Evolutionary conservation across 2,113 vertebrate species (phyloP), one percentile per base, ranked within the genome.

Genomic region (Butorides virescens): DNA sequence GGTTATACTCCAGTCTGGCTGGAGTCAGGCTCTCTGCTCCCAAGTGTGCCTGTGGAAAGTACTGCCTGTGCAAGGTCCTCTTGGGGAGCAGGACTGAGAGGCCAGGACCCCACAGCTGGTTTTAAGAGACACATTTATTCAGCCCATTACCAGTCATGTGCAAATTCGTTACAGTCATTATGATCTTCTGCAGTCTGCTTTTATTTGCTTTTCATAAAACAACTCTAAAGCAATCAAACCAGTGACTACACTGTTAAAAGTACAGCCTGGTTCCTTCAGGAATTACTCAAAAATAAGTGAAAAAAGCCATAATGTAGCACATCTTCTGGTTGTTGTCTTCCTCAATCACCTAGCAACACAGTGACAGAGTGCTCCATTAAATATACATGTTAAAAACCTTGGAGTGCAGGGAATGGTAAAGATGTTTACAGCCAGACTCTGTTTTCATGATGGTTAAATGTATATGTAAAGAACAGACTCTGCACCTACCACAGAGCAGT

Each of bases 341-440:
- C 74, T 90, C 81, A 93, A 50, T 74, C 75, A 74, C 46, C 72
- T 76, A 86, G 67, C 82, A 93, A 90, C 46, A 88, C 21, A 63
- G 25, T 65, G 61, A 82, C n/a, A 56, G 39, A 85, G 27, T 13
- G 13, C 36, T 65, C 36, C 30, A 70, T 79, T 73, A 94, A 95
- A 87, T 79, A 85, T 52, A 67, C 62, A 70, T 30, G 47, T 90
- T 75, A 91, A 85, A 93, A 46, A 23, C 36, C n/a, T 53, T 37
- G 46, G 39, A 85, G n/a, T 27, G 63, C 27, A 79, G 44, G 82
- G 70, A 73, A 85, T 13, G 90, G 44, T n/a, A 62, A 86, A 65
- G 47, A 46, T 77, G 37, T 86, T 94, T 94, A 88, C 32, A 87
- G 46, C 11, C 56, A 92, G 65, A 71, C 9, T 36, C 16, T 39